These are phyloP conservation scores for Eugnorisma glareosa DNA, from an alignment of 2,888 invertebrate species.

Conservation along the genomic window DNA sequence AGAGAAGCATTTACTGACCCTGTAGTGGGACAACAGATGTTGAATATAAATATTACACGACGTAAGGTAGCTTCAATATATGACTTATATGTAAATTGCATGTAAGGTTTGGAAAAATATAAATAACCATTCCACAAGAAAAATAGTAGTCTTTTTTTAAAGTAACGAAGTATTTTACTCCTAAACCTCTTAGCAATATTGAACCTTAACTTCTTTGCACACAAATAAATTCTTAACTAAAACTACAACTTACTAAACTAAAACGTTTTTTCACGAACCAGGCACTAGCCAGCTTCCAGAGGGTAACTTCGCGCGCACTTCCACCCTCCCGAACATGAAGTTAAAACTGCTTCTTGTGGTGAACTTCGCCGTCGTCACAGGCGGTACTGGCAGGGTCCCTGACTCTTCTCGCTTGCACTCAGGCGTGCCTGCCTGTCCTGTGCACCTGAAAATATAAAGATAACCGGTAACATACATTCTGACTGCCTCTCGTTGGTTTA, in stretches of 20 bases:
- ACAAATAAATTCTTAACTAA: not conserved
- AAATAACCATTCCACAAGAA: not conserved
- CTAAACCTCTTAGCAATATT: not conserved
- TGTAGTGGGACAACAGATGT: no score
- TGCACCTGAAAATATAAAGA: slow-evolving; percentile 82
- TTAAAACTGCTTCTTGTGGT: slow-evolving; percentile 92
- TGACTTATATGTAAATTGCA: not conserved
- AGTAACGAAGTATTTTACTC: not conserved
- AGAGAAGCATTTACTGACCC: no score
- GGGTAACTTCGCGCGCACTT: slow-evolving; percentile 93
- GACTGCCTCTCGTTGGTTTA: no score
- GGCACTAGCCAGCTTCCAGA: slow-evolving; percentile 95
- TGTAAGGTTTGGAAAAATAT: not conserved
- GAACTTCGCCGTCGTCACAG: slow-evolving; percentile 92
- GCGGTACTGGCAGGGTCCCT: slow-evolving; percentile 92
- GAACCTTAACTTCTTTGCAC: not conserved
- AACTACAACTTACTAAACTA: no score
- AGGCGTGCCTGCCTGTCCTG: slow-evolving; percentile 81
- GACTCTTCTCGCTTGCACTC: slow-evolving; percentile 87
- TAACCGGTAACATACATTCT: no score
- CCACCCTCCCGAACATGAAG: slow-evolving; percentile 93
- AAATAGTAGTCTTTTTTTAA: not conserved
- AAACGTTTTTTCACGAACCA: slow-evolving; percentile 82
- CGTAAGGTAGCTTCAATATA: not conserved
- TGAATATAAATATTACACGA: not conserved